phyloP scores from a whole-genome alignment of 1,140 invertebrate genomes.

The Magallana ariakensis region DNA sequence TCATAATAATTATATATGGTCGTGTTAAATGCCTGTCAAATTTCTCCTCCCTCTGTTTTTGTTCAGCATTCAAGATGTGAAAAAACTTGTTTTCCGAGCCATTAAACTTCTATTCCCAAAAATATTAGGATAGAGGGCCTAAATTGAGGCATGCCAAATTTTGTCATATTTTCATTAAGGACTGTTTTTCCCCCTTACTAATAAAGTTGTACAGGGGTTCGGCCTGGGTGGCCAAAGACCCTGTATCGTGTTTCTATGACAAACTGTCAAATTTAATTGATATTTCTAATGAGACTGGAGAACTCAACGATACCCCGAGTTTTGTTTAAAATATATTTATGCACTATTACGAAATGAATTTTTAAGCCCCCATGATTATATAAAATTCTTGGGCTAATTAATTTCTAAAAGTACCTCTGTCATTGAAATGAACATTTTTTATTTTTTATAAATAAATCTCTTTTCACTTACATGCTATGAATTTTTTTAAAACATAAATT shows the following conservation, averaged over 20 bases:
- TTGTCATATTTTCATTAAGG: conserved; percentile 34
- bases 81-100: conserved; percentile 32
- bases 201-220: not conserved
- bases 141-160: conserved; percentile 22
- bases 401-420: not conserved
- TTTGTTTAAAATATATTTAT: not conserved
- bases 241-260: conserved; percentile 31
- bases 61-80: not conserved
- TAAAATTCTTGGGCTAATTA: not conserved
- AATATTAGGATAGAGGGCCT: not conserved
- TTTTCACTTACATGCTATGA: conserved; percentile 21
- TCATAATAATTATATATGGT: conserved; percentile 38
- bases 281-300: conserved; percentile 8
- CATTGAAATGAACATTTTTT: not conserved
- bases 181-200: not conserved
- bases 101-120: conserved; percentile 14
- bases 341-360: not conserved
- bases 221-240: not conserved
- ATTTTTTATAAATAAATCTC: not conserved
- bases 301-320: not conserved
- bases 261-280: conserved; percentile 37
- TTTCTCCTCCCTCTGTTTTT: conserved; percentile 12
- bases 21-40: conserved; percentile 29
- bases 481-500: conserved; percentile 13
- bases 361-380: not conserved